Evolutionary conservation across 2,888 invertebrate genomes (phyloP).

Genomic region (Ichneumon xanthorius): DNA sequence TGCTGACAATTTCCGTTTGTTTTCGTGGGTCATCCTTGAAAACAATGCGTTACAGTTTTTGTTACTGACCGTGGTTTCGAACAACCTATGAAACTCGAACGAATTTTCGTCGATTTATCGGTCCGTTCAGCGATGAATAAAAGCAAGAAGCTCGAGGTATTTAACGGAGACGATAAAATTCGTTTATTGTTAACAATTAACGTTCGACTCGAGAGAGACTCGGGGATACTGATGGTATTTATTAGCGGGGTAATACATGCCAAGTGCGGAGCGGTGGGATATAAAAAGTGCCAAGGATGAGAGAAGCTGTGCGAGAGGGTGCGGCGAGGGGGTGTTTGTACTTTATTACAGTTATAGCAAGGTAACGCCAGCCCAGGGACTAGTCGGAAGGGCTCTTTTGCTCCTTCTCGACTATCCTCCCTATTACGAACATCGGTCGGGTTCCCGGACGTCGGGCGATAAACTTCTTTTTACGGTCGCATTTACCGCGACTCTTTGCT

Average conservation of each 20-base stretch:
- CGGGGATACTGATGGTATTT: conserved; percentile 51
- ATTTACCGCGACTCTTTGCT: conserved; percentile 70
- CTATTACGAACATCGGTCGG: conserved; percentile 54
- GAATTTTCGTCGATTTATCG: neutral
- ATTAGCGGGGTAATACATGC: conserved; percentile 57
- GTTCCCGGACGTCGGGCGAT: conserved; percentile 66
- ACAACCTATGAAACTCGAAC: neutral
- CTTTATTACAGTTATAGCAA: conserved; percentile 55
- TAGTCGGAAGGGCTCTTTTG: conserved; percentile 38
- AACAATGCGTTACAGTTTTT: too few species aligned
- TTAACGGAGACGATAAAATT: conserved; percentile 57
- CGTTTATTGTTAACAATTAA: conserved; percentile 57
- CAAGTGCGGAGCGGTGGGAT: conserved; percentile 32
- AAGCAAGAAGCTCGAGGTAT: conserved; percentile 25
- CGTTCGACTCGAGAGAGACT: conserved; percentile 28
- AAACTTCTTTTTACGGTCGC: conserved; percentile 70
- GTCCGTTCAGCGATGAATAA: neutral
- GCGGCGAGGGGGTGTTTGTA: conserved; percentile 49
- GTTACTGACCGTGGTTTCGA: too few species aligned
- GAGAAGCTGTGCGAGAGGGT: conserved; percentile 9
- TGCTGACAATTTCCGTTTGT: too few species aligned
- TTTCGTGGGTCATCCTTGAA: too few species aligned
- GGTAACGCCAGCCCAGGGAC: conserved; percentile 16
- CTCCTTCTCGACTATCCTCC: conserved; percentile 38
- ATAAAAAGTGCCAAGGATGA: conserved; percentile 15